These are phyloP conservation scores for Oceanites oceanicus DNA, from an alignment of 2,113 vertebrate genomes.

Conservation along the genomic window DNA sequence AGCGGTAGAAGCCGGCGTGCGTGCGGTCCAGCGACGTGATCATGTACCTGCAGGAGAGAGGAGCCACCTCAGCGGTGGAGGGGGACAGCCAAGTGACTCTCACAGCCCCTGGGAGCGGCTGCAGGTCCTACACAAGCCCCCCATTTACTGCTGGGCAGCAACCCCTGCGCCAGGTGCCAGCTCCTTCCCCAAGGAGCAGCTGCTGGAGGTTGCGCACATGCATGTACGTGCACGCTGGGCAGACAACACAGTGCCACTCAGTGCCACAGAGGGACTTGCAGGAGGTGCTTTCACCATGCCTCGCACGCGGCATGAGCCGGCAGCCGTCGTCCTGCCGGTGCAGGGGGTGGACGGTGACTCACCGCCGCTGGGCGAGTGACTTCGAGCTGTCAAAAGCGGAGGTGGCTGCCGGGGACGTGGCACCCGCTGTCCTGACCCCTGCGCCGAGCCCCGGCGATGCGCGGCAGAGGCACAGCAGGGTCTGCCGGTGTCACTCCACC, in stretches of 20 bases:
- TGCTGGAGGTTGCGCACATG: fast-evolving
- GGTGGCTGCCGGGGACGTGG: neutral
- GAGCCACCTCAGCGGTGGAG: neutral
- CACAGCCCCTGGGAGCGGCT: neutral
- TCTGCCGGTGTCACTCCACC: neutral
- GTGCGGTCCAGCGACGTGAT: conserved; percentile 94
- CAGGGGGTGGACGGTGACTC: neutral
- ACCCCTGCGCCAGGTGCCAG: neutral
- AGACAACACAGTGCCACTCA: neutral
- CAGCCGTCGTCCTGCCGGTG: fast-evolving
- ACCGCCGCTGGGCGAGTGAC: fast-evolving
- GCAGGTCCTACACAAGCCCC: neutral
- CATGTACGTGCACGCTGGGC: fast-evolving
- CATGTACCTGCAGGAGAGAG: conserved; percentile 82
- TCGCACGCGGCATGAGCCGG: fast-evolving
- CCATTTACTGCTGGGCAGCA: neutral
- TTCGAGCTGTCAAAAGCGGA: neutral
- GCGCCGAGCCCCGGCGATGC: neutral
- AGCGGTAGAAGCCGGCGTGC: conserved; percentile 94
- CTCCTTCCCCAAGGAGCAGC: neutral
- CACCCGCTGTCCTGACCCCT: neutral
- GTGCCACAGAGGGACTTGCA: fast-evolving
- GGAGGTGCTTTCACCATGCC: neutral
- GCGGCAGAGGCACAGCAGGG: fast-evolving
- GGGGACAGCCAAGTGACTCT: neutral